Conservation (phyloP, 2,113 vertebrate genomes). For the Laticauda colubrina region DNA sequence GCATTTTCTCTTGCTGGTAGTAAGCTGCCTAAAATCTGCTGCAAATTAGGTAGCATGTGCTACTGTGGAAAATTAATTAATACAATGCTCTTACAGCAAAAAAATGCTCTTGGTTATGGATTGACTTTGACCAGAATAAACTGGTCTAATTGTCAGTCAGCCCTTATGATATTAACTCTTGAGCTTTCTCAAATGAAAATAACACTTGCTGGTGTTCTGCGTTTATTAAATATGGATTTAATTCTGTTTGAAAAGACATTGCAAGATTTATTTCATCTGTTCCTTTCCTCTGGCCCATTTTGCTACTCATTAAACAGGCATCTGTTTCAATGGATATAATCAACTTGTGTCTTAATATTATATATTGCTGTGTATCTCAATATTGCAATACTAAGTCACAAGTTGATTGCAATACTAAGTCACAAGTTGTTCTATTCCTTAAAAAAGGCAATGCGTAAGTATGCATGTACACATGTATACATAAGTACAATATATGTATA, state of each 20-base stretch:
- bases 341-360: neutral
- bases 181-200: constrained; percentile 45
- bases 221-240: constrained; percentile 57
- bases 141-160: constrained; percentile 64
- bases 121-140: neutral
- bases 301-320: neutral
- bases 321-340: neutral
- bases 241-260: constrained; percentile 55
- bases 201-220: constrained; percentile 60
- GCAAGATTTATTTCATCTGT: constrained; percentile 48
- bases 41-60: neutral
- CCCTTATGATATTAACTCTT: constrained; percentile 48
- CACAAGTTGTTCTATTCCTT: neutral
- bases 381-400: neutral
- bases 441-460: neutral
- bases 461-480: too few relatives aligned
- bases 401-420: neutral
- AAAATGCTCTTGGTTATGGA: neutral
- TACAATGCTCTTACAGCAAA: too few relatives aligned
- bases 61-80: neutral
- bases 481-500: neutral
- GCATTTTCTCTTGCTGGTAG: neutral
- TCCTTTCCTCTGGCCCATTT: neutral
- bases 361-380: neutral
- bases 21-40: neutral